Evolutionary conservation across 2,113 vertebrate genomes (phyloP).

Genomic region (Bostrychus sinensis): DNA sequence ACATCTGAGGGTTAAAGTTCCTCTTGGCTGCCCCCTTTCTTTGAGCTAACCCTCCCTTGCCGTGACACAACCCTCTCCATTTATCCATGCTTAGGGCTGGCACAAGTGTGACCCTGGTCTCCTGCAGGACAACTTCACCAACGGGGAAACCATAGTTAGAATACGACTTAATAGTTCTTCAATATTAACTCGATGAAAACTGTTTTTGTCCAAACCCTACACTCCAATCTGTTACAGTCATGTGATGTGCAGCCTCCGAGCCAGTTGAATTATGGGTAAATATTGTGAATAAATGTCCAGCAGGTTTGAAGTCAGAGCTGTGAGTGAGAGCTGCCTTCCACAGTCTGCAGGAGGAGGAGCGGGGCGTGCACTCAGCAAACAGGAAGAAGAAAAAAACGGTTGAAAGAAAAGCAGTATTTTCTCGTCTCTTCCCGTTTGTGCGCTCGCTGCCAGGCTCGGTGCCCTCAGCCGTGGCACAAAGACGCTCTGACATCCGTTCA

Average conservation of each 20-base stretch:
- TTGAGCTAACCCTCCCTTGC: too few species aligned
- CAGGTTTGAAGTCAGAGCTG: constrained; percentile 55
- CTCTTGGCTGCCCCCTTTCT: too few species aligned
- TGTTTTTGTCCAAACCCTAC: too few species aligned
- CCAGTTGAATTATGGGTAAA: constrained; percentile 62
- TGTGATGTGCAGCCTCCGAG: neutral
- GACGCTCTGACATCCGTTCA: constrained; percentile 94
- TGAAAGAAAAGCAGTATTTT: constrained; percentile 36
- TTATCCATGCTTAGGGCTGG: too few species aligned
- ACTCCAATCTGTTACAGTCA: too few species aligned
- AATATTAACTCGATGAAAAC: too few species aligned
- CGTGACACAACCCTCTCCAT: too few species aligned
- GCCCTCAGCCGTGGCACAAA: constrained; percentile 88
- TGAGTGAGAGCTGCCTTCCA: constrained; percentile 62
- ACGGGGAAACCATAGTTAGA: too few species aligned
- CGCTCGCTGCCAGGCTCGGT: constrained; percentile 90
- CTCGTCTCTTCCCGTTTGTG: constrained; percentile 70
- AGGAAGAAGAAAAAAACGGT: constrained; percentile 37
- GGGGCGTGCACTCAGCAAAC: constrained; percentile 20
- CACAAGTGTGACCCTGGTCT: too few species aligned
- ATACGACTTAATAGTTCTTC: too few species aligned
- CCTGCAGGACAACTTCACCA: too few species aligned
- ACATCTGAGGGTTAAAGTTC: too few species aligned
- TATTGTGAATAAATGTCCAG: constrained; percentile 51
- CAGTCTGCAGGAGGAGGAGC: constrained; percentile 22